Conservation (phyloP, 1,140 invertebrate genomes). For the Lethocerus indicus region DNA sequence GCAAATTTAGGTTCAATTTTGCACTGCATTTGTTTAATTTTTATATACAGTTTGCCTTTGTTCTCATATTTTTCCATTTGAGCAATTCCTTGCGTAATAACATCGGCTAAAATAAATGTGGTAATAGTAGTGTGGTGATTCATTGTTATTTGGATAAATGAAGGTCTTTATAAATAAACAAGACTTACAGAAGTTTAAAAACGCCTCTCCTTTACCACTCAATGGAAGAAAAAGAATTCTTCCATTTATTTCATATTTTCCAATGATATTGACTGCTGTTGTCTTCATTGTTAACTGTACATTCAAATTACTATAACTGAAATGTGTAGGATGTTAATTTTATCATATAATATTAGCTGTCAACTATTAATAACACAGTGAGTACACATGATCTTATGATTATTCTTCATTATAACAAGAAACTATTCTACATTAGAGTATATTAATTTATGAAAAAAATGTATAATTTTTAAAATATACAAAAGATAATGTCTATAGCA, state of each 20-base stretch:
- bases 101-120: constrained; percentile 14
- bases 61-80: constrained; percentile 8
- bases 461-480: too few species aligned
- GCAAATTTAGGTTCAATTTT: constrained; percentile 12
- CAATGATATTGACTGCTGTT: constrained; percentile 4
- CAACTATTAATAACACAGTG: neutral
- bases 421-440: too few species aligned
- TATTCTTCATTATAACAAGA: too few species aligned
- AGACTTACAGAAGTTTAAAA: constrained; percentile 16
- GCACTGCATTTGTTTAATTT: constrained; percentile 13
- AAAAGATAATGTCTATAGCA: too few species aligned
- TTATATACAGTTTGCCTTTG: constrained; percentile 10
- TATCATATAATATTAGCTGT: neutral
- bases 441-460: too few species aligned
- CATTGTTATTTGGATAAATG: neutral
- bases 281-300: constrained; percentile 7
- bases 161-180: neutral
- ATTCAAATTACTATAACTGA: constrained; percentile 2
- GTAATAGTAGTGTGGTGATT: neutral
- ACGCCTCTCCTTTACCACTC: constrained; percentile 14
- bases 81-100: constrained; percentile 4
- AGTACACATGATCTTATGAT: too few species aligned
- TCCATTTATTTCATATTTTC: constrained; percentile 16
- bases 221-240: constrained; percentile 15
- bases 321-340: neutral